A percentile compares a stretch with the other conserved stretches of the same genome.
These are phyloP conservation scores for Crypturellus undulatus DNA, from an alignment of 2,113 vertebrate species.

Conservation along the genomic window DNA sequence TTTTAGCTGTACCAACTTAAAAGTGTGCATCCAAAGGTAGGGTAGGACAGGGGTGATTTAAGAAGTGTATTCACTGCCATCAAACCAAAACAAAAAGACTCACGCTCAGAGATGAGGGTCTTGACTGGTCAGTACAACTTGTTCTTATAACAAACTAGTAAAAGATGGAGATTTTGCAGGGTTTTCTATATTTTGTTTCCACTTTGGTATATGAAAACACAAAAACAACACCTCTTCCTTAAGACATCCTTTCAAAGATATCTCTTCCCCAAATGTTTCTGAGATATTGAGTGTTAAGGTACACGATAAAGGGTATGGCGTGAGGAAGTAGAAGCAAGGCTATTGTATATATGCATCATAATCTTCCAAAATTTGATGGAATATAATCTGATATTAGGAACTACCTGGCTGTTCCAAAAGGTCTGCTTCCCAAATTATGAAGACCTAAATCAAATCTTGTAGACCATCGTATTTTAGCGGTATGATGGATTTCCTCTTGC, in stretches of 20 bases:
- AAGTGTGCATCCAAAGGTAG: not conserved
- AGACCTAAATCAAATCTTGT: conserved; percentile 58
- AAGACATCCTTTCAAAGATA: not conserved
- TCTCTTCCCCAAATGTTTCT: not conserved
- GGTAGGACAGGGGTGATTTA: not conserved
- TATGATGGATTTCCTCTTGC: conserved; percentile 66
- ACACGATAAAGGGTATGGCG: not conserved
- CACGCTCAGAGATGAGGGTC: not conserved
- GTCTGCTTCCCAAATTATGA: conserved; percentile 39
- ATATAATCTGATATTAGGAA: conserved; percentile 35
- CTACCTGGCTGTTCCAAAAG: conserved; percentile 42
- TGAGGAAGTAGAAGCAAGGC: not conserved
- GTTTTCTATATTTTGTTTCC: not conserved
- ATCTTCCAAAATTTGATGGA: conserved; percentile 38
- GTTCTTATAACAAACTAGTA: not conserved
- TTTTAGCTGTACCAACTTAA: not conserved
- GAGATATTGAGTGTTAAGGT: not conserved
- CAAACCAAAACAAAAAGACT: no score
- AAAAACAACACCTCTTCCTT: not conserved
- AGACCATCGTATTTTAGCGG: conserved; percentile 43
- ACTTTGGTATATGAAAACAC: not conserved
- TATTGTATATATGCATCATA: conserved; percentile 22
- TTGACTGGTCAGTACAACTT: not conserved
- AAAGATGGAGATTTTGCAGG: not conserved
- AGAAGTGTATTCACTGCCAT: not conserved